These are phyloP conservation scores for Antechinus flavipes DNA, from an alignment of 2,113 vertebrate species.

Conservation along the genomic window DNA sequence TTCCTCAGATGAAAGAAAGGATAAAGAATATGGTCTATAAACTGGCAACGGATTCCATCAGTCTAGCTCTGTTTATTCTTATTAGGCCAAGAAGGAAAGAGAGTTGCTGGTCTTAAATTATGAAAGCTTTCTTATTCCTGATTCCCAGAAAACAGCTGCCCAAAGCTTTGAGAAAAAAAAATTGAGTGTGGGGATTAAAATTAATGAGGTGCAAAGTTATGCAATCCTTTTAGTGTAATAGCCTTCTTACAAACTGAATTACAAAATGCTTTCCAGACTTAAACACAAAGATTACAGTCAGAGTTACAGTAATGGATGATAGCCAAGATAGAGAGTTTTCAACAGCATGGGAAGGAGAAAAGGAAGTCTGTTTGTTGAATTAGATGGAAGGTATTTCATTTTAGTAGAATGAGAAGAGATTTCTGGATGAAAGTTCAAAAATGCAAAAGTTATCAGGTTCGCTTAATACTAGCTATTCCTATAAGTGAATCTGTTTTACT, in stretches of 20 bases:
- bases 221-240: constrained; percentile 32
- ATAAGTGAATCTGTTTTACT: not conserved
- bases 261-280: constrained; percentile 24
- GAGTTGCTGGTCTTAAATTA: not conserved
- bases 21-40: not conserved
- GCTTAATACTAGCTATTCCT: not conserved
- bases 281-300: constrained; percentile 51
- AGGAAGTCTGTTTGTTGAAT: not conserved
- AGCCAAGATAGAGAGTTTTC: constrained; percentile 13
- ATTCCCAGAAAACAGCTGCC: constrained; percentile 1
- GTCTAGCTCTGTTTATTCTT: constrained; percentile 20
- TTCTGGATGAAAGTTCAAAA: constrained; percentile 20
- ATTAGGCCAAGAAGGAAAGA: not conserved
- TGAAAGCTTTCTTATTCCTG: not conserved
- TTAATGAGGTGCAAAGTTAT: constrained; percentile 23
- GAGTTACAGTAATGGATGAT: constrained; percentile 45
- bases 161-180: constrained; percentile 7
- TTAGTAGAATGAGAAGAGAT: not conserved
- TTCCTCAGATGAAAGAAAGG: constrained; percentile 32
- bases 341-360: constrained; percentile 23
- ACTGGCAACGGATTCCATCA: not conserved
- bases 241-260: constrained; percentile 32
- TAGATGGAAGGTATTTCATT: not conserved
- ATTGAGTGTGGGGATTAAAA: constrained; percentile 43
- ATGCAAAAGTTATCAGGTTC: not conserved